phyloP scores from a whole-genome alignment of 2,113 vertebrate genomes.

The Telmatochromis brachygnathus region DNA sequence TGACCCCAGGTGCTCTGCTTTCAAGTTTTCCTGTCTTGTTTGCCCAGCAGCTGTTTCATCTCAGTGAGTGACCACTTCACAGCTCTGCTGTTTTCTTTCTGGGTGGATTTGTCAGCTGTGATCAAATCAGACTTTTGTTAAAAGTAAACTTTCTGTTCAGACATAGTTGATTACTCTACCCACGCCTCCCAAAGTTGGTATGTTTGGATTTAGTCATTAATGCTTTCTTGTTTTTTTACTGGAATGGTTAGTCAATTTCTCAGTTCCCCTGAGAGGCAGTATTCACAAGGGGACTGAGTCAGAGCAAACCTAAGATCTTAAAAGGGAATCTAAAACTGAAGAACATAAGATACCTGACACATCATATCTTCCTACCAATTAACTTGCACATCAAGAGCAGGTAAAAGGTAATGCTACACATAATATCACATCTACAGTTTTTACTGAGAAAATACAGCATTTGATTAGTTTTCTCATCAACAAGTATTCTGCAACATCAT shows the following conservation, averaged over 20 bases:
- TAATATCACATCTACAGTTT: neutral
- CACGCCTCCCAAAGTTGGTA: conserved; percentile 18
- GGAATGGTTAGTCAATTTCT: conserved; percentile 1
- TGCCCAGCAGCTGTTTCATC: conserved; percentile 47
- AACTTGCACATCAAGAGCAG: neutral
- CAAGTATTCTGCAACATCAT: neutral
- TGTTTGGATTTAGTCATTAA: conserved; percentile 26
- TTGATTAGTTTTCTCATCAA: neutral
- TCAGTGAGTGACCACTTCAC: conserved; percentile 47
- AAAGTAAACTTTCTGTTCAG: conserved; percentile 40
- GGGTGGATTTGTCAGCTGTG: conserved; percentile 49
- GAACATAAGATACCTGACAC: neutral
- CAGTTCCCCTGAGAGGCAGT: neutral
- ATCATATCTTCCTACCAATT: neutral
- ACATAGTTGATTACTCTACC: conserved; percentile 35
- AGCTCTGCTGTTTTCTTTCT: conserved; percentile 53
- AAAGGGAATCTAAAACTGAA: conserved; percentile 3
- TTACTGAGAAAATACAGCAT: neutral
- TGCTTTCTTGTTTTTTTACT: conserved; percentile 27
- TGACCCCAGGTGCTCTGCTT: conserved; percentile 51
- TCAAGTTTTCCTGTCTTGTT: conserved; percentile 52
- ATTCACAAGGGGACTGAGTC: conserved; percentile 38
- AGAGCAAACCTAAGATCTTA: conserved; percentile 24
- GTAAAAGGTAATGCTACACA: neutral
- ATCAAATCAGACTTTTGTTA: conserved; percentile 53